A percentile compares a stretch with the other conserved stretches of the same genome.
These are phyloP conservation scores for Drosophila yooni DNA, from an alignment of 2,888 invertebrate species.

Conservation along the genomic window DNA sequence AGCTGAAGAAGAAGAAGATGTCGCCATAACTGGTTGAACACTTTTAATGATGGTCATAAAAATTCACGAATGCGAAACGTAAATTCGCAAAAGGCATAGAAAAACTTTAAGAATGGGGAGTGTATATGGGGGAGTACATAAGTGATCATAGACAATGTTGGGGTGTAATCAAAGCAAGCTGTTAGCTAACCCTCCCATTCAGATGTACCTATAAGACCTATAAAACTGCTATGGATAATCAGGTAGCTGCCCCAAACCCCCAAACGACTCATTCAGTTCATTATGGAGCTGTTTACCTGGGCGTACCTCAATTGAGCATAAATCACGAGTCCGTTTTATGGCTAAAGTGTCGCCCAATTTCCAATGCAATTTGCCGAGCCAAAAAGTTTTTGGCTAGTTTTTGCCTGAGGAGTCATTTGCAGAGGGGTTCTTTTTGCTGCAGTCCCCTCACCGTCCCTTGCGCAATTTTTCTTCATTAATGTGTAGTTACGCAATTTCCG, in stretches of 20 bases:
- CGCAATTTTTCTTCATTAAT: slow-evolving; percentile 79
- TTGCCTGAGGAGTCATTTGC: slow-evolving; percentile 1
- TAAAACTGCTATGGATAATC: slow-evolving; percentile 34
- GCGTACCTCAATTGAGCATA: slow-evolving; percentile 71
- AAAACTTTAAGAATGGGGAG: slow-evolving; percentile 28
- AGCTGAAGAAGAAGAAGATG: slow-evolving; percentile 31
- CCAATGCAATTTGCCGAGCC: slow-evolving; percentile 55
- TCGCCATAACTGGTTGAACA: slow-evolving; percentile 60
- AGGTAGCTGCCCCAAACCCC: not conserved
- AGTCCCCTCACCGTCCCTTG: slow-evolving; percentile 2
- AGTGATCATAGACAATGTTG: slow-evolving; percentile 61
- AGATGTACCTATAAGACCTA: slow-evolving; percentile 7
- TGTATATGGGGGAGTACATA: slow-evolving; percentile 45
- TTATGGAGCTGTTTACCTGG: slow-evolving; percentile 76
- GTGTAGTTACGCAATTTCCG: slow-evolving; percentile 79
- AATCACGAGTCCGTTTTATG: slow-evolving; percentile 74
- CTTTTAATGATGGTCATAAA: slow-evolving; percentile 76
- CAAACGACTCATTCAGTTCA: slow-evolving; percentile 58
- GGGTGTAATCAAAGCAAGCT: slow-evolving; percentile 60
- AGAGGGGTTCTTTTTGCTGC: not conserved
- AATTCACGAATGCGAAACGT: slow-evolving; percentile 51
- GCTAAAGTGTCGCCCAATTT: slow-evolving; percentile 76
- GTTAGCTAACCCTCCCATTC: slow-evolving; percentile 17
- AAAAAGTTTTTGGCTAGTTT: slow-evolving; percentile 50
- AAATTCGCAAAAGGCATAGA: slow-evolving; percentile 23